Percentiles rank a stretch among this genome's conserved stretches.
Evolutionary conservation across 2,113 vertebrate species (phyloP).

Genomic region (Plecotus auritus): DNA sequence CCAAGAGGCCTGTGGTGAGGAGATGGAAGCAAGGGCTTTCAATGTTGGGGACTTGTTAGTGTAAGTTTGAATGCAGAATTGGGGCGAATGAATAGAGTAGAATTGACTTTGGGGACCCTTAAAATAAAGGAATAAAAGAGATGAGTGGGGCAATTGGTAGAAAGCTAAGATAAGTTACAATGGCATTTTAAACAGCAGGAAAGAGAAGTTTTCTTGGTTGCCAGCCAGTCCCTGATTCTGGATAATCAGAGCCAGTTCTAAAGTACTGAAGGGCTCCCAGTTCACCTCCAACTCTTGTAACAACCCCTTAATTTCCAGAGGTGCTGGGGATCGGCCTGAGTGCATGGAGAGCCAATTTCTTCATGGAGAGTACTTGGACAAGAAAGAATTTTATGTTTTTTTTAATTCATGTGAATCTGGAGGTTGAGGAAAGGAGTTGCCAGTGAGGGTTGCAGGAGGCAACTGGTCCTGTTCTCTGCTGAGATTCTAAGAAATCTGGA

Average conservation of each 20-base stretch:
- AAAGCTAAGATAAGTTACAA: neutral
- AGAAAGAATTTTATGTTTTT: neutral
- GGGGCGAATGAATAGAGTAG: neutral
- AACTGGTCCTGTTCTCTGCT: neutral
- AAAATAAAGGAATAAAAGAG: neutral
- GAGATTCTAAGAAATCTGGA: neutral
- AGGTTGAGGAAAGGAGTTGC: neutral
- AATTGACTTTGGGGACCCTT: neutral
- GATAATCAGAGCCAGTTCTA: neutral
- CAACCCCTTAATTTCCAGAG: neutral
- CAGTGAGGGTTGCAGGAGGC: neutral
- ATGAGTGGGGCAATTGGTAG: neutral
- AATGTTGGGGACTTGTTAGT: neutral
- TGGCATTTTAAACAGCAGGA: neutral
- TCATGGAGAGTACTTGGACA: neutral
- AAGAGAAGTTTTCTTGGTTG: neutral
- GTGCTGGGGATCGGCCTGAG: neutral
- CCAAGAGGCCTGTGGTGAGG: neutral
- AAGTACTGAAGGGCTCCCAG: neutral
- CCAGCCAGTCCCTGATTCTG: neutral
- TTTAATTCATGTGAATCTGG: neutral
- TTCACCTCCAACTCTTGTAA: neutral
- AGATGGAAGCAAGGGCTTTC: neutral
- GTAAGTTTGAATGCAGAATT: neutral
- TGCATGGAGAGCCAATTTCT: too few species aligned